Percentiles rank a stretch among this genome's conserved stretches.
These are phyloP conservation scores for Amorpha juglandis DNA, from an alignment of 2,888 invertebrate species.

Conservation along the genomic window DNA sequence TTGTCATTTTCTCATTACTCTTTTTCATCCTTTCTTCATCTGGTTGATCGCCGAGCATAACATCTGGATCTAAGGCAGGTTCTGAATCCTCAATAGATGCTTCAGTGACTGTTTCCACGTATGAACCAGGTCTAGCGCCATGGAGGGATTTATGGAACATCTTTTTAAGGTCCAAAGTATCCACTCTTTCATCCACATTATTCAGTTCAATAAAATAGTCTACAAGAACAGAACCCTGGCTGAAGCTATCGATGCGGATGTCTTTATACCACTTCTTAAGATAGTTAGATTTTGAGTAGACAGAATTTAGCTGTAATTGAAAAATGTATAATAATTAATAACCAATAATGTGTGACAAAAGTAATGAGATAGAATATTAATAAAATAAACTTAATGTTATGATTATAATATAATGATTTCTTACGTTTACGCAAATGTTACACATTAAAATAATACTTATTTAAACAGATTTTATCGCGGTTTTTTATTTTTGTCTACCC, in stretches of 20 bases:
- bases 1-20: constrained; percentile 79
- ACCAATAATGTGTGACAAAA: too few species aligned
- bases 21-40: constrained; percentile 77
- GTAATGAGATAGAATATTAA: too few species aligned
- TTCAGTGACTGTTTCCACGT: constrained; percentile 63
- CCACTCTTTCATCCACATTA: constrained; percentile 88
- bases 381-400: too few species aligned
- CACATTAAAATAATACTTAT: too few species aligned
- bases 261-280: constrained; percentile 93
- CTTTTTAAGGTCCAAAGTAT: constrained; percentile 89
- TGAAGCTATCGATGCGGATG: constrained; percentile 94
- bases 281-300: constrained; percentile 90
- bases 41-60: constrained; percentile 78
- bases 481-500: too few species aligned
- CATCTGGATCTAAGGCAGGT: constrained; percentile 64
- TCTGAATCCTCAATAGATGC: constrained; percentile 45
- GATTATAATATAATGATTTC: too few species aligned
- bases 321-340: constrained; percentile 12
- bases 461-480: too few species aligned
- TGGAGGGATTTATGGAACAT: constrained; percentile 87
- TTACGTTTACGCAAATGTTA: too few species aligned
- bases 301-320: constrained; percentile 89
- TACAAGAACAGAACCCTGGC: constrained; percentile 93
- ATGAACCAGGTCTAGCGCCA: constrained; percentile 79
- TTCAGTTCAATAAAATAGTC: constrained; percentile 94